These are phyloP conservation scores for Onychostruthus taczanowskii DNA, from an alignment of 2,113 vertebrate genomes.

Conservation along the genomic window DNA sequence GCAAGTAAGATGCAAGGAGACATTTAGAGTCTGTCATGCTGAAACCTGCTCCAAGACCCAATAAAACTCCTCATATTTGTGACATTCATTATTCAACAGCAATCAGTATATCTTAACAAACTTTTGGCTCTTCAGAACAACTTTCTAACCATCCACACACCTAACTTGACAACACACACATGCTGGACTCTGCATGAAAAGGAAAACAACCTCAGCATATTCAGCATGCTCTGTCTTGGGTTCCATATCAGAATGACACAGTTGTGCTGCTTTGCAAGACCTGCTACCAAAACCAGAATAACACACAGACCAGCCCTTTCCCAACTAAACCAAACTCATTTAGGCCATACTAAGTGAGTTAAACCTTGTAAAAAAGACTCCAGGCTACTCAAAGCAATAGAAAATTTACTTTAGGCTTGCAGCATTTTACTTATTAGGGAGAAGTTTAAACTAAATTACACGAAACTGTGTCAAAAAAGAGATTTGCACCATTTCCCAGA, in stretches of 20 bases:
- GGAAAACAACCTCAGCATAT: not conserved
- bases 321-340: not conserved
- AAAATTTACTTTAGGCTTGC: not conserved
- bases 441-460: not conserved
- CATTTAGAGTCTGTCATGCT: not conserved
- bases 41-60: not conserved
- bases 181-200: not conserved
- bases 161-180: not conserved
- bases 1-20: not conserved
- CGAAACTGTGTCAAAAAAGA: not conserved
- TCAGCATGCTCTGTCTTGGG: not conserved
- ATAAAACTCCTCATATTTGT: not conserved
- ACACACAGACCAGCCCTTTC: not conserved
- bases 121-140: not conserved
- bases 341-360: not conserved
- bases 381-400: not conserved
- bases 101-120: conserved; percentile 28
- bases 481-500: not conserved
- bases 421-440: not conserved
- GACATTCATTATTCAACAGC: conserved; percentile 1
- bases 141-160: not conserved
- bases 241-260: not conserved
- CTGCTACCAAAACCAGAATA: not conserved
- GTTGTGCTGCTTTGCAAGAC: not conserved
- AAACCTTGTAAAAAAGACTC: not conserved